phyloP scores from a whole-genome alignment of 2,888 invertebrate species.

The Globia sparganii region DNA sequence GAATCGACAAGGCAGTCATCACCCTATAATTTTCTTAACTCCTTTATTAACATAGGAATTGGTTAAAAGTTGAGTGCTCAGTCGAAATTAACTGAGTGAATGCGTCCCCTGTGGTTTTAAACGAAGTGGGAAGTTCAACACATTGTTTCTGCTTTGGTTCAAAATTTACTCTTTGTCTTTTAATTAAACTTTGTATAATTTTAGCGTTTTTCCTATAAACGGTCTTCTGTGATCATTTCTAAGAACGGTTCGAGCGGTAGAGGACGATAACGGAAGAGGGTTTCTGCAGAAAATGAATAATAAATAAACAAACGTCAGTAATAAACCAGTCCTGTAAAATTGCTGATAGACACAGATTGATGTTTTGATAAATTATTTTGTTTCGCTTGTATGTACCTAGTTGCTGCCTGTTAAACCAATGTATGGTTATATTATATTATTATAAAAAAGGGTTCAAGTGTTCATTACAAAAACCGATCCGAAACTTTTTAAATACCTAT shows the following conservation, averaged over 20 bases:
- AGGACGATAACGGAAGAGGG: no score
- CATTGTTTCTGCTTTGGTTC: slow-evolving; percentile 30
- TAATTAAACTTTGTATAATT: slow-evolving; percentile 12
- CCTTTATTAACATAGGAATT: slow-evolving; percentile 63
- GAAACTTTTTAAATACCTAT: not conserved
- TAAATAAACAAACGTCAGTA: not conserved
- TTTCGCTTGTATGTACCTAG: no score
- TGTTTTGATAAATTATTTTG: not conserved
- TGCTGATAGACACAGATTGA: not conserved
- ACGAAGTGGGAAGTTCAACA: slow-evolving; percentile 57
- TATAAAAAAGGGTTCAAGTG: not conserved
- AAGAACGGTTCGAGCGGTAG: not conserved
- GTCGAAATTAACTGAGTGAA: slow-evolving; percentile 58
- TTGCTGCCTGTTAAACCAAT: not conserved
- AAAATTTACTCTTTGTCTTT: slow-evolving; percentile 14
- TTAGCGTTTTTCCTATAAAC: not conserved
- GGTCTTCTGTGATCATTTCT: not conserved
- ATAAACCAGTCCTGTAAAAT: not conserved
- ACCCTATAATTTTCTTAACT: slow-evolving; percentile 57
- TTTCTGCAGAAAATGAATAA: not conserved
- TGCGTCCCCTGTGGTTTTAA: slow-evolving; percentile 58
- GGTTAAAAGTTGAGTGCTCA: slow-evolving; percentile 56
- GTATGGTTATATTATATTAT: not conserved
- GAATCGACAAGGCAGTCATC: slow-evolving; percentile 32
- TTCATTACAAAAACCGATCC: not conserved